Percentiles rank a stretch among this genome's conserved stretches.
Conservation (phyloP, 2,113 vertebrate species). For the Silurus glanis region DNA sequence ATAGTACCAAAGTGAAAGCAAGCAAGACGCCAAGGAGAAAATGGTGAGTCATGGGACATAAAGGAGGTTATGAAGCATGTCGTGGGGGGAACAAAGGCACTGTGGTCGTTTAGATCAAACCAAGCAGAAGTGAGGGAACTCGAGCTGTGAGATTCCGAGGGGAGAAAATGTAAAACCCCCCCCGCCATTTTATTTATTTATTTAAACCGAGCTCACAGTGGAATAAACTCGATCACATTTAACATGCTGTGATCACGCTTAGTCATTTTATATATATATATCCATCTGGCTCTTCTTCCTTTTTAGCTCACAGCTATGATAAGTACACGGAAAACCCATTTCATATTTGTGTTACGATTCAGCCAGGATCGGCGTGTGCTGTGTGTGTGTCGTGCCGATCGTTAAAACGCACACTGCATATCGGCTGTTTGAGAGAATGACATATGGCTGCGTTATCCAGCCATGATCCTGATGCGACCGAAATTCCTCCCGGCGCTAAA, state of each 20-base stretch:
- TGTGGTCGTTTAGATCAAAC: neutral
- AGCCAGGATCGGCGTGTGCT: neutral
- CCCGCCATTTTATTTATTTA: no score
- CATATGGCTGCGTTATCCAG: neutral
- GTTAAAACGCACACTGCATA: neutral
- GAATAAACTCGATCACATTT: neutral
- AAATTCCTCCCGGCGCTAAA: neutral
- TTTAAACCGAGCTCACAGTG: neutral
- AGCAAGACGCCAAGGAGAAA: conserved; percentile 81
- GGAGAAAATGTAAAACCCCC: no score
- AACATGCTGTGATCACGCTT: conserved; percentile 5
- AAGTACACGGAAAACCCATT: neutral
- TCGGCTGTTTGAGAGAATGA: neutral
- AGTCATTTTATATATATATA: neutral
- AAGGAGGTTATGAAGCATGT: conserved; percentile 23
- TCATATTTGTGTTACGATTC: neutral
- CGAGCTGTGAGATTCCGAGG: neutral
- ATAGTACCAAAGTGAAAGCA: conserved; percentile 79
- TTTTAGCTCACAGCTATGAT: neutral
- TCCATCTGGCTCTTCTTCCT: neutral
- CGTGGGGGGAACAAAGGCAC: neutral
- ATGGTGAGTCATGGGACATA: conserved; percentile 71
- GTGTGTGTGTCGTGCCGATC: neutral
- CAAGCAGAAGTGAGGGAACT: neutral
- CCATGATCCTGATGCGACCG: neutral